These are phyloP conservation scores for Sebastes nivosus DNA, from an alignment of 2,797 vertebrate species.

Conservation along the genomic window DNA sequence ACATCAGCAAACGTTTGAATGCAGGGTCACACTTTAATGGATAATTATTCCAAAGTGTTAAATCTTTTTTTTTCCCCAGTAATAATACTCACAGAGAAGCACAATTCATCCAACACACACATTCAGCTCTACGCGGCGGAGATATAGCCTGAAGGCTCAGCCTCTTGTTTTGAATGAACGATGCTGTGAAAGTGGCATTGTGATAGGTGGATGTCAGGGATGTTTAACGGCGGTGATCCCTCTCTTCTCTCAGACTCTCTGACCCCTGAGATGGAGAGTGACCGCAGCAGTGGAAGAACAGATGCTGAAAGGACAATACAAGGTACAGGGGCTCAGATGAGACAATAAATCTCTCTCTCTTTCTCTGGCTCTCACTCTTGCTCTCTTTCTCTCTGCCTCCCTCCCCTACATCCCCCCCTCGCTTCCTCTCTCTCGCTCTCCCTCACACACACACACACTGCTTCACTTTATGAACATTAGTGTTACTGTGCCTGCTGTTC, in stretches of 20 bases:
- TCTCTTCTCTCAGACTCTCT: conserved; percentile 97
- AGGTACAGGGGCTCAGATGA: conserved; percentile 98
- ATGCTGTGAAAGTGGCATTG: conserved; percentile 57
- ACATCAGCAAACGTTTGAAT: not conserved
- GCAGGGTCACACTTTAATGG: not conserved
- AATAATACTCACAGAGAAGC: not conserved
- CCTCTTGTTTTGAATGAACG: conserved; percentile 68
- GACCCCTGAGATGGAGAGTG: conserved; percentile 99
- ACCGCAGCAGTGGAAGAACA: conserved; percentile 99
- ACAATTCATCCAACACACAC: not conserved
- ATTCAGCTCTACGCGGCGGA: not conserved
- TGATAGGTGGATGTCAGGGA: conserved; percentile 76
- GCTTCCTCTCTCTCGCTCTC: conserved; percentile 40
- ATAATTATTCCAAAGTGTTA: conserved; percentile 6
- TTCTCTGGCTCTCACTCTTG: conserved; percentile 75
- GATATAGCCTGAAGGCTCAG: conserved; percentile 31
- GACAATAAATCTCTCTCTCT: conserved; percentile 96
- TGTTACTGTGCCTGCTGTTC: conserved; percentile 95
- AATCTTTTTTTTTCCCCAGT: not conserved
- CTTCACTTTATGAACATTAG: conserved; percentile 90
- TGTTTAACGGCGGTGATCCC: conserved; percentile 90
- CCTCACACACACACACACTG: conserved; percentile 51
- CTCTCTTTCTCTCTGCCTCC: conserved; percentile 32
- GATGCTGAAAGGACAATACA: conserved; percentile 99
- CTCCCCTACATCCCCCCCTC: not conserved